Base-by-base conservation (phyloP, 92 coral and sea anemone species). In the Galaxea fascicularis region DNA sequence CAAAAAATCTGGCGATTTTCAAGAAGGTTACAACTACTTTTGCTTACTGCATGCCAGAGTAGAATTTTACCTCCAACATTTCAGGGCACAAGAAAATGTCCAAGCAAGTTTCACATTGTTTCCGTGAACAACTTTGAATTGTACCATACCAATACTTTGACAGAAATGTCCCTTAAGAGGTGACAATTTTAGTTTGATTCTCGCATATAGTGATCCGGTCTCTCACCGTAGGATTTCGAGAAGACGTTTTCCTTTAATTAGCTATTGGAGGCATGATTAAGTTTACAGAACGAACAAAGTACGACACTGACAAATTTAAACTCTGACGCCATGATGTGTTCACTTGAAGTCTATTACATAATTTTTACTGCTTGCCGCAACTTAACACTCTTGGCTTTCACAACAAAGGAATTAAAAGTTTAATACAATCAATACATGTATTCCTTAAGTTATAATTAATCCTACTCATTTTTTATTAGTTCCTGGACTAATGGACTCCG, bases 401-500 rank as follows among this genome's bases (percentile, higher is more conserved):
- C 16, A n/a, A 4, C 1, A 44, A 31, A 31, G 47, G 14, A 31
- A 20, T 2, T 24, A 16, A 18, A 46, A 46, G 47, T n/a, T n/a
- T n/a, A n/a, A n/a, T n/a, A n/a, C n/a, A n/a, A n/a, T n/a, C n/a
- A n/a, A n/a, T n/a, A 3, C 39, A 35, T 4, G 39, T 10, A 31
- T 0, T 39, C 24, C 14, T 41, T 46, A 4, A n/a, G 57, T 10
- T 17, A 10, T 14, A 35, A 1, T 25, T 30, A 0, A 18, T 31
- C n/a, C 16, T 0, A 27, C 7, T 52, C 8, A 17, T 70, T 82
- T 5, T 25, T 15, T 60, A 45, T 59, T 85, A 94, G 98, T 94
- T 92, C 98, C 98, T 3, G 98, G 98, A 84, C 74, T 93, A 4
- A 90, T 92, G 93, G 98, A 92, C 10, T 75, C 91, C 26, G 93